Evolutionary conservation across 2,113 vertebrate genomes (phyloP).

Genomic region (Coturnix japonica): DNA sequence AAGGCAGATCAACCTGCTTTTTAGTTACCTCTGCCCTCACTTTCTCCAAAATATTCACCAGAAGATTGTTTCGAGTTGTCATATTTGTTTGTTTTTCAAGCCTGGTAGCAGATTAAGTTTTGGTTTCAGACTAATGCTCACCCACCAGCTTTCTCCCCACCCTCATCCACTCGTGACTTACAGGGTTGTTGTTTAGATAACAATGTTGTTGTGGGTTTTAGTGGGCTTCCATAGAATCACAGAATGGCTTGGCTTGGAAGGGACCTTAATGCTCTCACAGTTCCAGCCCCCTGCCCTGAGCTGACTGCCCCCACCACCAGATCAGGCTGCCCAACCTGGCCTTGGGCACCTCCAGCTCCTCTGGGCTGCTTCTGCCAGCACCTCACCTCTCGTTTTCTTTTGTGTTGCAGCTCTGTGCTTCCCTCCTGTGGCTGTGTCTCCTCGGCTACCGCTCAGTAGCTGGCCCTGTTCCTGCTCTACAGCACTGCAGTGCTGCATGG

Average conservation of each 20-base stretch:
- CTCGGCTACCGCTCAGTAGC: no score
- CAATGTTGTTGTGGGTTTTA: background rate
- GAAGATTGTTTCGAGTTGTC: background rate
- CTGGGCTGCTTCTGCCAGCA: no score
- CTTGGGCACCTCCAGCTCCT: no score
- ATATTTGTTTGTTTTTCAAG: background rate
- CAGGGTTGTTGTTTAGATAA: background rate
- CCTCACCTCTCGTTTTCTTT: background rate
- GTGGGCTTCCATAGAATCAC: background rate
- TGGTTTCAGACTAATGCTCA: background rate
- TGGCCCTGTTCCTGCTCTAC: no score
- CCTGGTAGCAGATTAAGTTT: background rate
- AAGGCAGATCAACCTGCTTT: background rate
- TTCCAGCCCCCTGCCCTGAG: no score
- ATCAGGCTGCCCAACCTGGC: no score
- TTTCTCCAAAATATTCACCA: background rate
- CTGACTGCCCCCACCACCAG: no score
- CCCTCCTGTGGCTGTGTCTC: background rate
- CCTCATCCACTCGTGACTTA: background rate
- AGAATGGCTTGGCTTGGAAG: no score
- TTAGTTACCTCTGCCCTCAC: background rate
- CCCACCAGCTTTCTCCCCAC: background rate
- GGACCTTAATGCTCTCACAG: no score
- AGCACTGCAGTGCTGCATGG: no score
- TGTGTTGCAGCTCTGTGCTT: background rate